Evolutionary conservation across 1,140 invertebrate genomes (phyloP), one percentile per base, ranked within the genome.

Genomic region (Drosophila rufa): DNA sequence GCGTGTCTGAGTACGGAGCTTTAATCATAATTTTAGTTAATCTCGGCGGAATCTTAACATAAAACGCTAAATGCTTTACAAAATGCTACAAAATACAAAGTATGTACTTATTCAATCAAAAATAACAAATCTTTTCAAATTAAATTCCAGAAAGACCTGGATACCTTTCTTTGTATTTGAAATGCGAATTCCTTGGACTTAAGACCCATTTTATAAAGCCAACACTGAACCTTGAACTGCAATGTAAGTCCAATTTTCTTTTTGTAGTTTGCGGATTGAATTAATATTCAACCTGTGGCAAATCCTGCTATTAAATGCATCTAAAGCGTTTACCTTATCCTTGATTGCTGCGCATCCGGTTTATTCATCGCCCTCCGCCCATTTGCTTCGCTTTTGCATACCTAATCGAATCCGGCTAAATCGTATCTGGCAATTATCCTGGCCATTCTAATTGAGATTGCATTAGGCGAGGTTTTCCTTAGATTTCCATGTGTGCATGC

Each of bases 371-470:
- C 56, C 71, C 36, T 46, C 11, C 48, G 11, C 51, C 9, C 33
- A 62, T 36, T 11, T 50, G 51, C 45, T 46, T 45, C 42, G 42
- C 58, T 53, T 75, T 45, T 42, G 73, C 53, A 58, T 67, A 42
- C 43, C 33, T 76, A 76, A 76, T 76, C 74, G 42, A 58, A 76
- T 76, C 46, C 12, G 47, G 40, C 38, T 47, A 43, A 59, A 76
- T 59, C 60, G 53, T 61, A 76, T 76, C 42, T 76, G 71, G 15
- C 73, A 76, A 76, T 76, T 76, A 76, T 76, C 40, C 73, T 53
- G 61, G 56, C 50, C 38, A 77, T 48, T 77, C 75, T 68, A 68
- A 77, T 77, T 77, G 45, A 42, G 42, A 60, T 60, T 60, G 61
- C 69, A 71, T 40, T 51, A 57, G 55, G 19, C 50, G 38, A 19